Base-by-base conservation (phyloP, 2,888 invertebrate species). In the Heliconius charithonia region DNA sequence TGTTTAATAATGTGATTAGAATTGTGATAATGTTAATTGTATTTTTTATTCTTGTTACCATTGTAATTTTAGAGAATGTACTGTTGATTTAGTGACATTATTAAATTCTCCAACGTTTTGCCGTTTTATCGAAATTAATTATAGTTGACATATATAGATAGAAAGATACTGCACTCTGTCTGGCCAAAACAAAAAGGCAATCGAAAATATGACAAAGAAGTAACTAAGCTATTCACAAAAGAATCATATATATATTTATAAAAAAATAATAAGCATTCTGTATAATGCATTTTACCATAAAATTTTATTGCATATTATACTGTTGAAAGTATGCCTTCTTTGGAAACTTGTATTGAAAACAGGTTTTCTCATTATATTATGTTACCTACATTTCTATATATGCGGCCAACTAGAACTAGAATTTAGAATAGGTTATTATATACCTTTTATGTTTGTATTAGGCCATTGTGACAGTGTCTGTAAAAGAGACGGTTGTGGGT, bases 371-470 rank as follows among this genome's bases (percentile, higher is more conserved):
- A 74, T 74, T 59, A 74, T 75, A 82, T 80, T 80, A 75, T 75
- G 78, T 80, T 81, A 80, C 81, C 75, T 80, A 79, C 76, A 80
- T 81, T 80, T 71, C 72, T 45, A 59, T 41, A 27, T 41, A 78
- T 51, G 67, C 51, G 19, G 65, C 74, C 56, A 69, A 45, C 71
- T 67, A 78, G 66, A 78, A 62, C 62, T 37, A 63, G 51, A 56
- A 41, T 59, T n/a, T 59, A 66, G 29, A 27, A 51, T 45, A 41
- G 13, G 22, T 69, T 71, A 72, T 63, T 51, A 56, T 59, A 66
- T 56, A 29, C 16, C 19, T 56, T n/a, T 32, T 75, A 16, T 37
- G 9, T 45, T 1, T 37, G 12, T 67, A n/a, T 37, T 37, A 25
- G 59, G 3, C 59, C 12, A 12, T n/a, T 59, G n/a, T n/a, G n/a